Percentiles rank a stretch among this genome's conserved stretches.
Evolutionary conservation across 2,797 vertebrate genomes (phyloP).

Genomic region (Dipus sagitta): DNA sequence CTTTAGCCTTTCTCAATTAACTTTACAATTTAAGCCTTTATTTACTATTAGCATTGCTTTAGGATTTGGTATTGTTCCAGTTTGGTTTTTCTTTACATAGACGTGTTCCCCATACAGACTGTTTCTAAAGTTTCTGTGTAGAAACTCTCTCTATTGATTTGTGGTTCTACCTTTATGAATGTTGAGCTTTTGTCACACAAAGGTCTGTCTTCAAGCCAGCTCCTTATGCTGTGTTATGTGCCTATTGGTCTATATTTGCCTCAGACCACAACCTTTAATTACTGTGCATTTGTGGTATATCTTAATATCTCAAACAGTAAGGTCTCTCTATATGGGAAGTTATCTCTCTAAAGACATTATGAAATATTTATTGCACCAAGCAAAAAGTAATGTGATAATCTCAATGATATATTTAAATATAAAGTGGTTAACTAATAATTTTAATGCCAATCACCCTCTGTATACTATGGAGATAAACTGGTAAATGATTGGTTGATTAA

Average conservation of each 20-base stretch:
- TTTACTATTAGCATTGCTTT: conserved; percentile 15
- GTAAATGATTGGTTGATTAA: neutral
- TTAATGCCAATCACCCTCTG: neutral
- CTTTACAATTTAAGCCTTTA: neutral
- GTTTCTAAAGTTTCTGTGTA: neutral
- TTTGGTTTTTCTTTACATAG: conserved; percentile 13
- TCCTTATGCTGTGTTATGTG: neutral
- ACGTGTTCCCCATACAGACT: neutral
- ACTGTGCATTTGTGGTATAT: neutral
- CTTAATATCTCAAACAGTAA: conserved; percentile 13
- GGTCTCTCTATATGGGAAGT: neutral
- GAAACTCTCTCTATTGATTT: conserved; percentile 15
- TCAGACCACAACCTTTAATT: conserved; percentile 19
- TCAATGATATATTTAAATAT: neutral
- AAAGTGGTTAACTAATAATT: conserved; percentile 1
- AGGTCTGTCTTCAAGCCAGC: neutral
- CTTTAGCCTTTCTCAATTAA: neutral
- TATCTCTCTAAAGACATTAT: conserved; percentile 33
- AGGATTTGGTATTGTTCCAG: neutral
- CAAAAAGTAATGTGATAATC: neutral
- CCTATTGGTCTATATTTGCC: neutral
- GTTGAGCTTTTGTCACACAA: conserved; percentile 7
- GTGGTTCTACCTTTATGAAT: neutral
- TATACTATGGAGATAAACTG: neutral
- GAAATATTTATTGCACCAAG: neutral